Evolutionary conservation across 2,797 vertebrate species (phyloP).

Genomic region (Spheniscus humboldti): DNA sequence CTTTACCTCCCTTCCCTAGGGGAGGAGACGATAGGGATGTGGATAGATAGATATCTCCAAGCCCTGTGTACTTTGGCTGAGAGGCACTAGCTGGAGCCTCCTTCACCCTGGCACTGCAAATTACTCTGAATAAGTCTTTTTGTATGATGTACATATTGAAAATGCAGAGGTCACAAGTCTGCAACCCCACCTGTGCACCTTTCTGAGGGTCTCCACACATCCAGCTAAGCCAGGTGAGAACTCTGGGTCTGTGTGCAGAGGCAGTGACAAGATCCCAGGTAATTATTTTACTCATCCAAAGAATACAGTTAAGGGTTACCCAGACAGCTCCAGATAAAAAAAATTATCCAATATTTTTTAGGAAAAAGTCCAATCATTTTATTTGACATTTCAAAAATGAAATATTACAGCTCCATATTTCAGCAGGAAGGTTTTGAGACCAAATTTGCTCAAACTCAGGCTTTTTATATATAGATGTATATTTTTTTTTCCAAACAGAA

Average conservation of each 20-base stretch:
- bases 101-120: neutral
- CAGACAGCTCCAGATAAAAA: neutral
- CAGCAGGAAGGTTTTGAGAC: neutral
- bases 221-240: neutral
- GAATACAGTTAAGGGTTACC: neutral
- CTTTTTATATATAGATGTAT: slow-evolving; percentile 30
- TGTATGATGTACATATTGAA: neutral
- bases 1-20: neutral
- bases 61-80: neutral
- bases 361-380: neutral
- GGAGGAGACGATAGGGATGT: neutral
- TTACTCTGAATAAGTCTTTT: neutral
- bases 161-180: neutral
- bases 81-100: neutral
- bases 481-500: neutral
- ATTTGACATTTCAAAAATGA: slow-evolving; percentile 15
- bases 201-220: neutral
- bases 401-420: slow-evolving; percentile 15
- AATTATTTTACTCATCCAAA: neutral
- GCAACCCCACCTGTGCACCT: neutral
- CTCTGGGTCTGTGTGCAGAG: neutral
- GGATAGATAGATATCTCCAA: neutral
- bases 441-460: neutral
- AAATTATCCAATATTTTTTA: neutral
- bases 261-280: neutral